Conservation (phyloP, 1,140 invertebrate species). For the Grapholita molesta region DNA sequence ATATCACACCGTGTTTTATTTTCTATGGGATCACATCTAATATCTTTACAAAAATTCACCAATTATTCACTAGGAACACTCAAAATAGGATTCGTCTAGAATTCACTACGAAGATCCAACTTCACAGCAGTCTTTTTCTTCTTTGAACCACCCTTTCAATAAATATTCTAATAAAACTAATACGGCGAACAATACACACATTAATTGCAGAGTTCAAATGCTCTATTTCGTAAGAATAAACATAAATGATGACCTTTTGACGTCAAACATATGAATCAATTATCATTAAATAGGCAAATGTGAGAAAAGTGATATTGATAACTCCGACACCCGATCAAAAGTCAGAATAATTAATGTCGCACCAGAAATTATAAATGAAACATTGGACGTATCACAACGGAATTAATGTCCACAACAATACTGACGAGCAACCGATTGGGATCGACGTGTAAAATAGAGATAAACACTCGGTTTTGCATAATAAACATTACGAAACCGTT, state of each 20-base stretch:
- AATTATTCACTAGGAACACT: no score
- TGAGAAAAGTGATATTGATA: background rate
- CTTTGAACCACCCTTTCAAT: background rate
- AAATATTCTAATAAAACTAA: background rate
- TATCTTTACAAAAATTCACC: no score
- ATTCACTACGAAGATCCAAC: background rate
- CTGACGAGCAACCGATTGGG: background rate
- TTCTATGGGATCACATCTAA: no score
- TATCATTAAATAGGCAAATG: constrained; percentile 9
- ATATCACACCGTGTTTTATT: background rate
- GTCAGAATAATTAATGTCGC: background rate
- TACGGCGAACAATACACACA: background rate
- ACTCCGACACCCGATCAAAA: background rate
- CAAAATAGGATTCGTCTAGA: no score
- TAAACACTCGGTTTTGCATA: constrained; percentile 13
- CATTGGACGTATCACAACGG: background rate
- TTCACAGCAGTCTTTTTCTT: background rate
- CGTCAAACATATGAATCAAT: background rate
- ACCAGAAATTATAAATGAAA: background rate
- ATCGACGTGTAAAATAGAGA: background rate
- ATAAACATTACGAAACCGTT: constrained; percentile 9
- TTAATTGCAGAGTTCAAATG: background rate
- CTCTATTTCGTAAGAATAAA: background rate
- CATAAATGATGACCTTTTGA: background rate
- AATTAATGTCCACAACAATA: constrained; percentile 5